Evolutionary conservation across 2,888 invertebrate species (phyloP), one percentile per base, ranked within the genome.

Genomic region (Melanotus villosus): DNA sequence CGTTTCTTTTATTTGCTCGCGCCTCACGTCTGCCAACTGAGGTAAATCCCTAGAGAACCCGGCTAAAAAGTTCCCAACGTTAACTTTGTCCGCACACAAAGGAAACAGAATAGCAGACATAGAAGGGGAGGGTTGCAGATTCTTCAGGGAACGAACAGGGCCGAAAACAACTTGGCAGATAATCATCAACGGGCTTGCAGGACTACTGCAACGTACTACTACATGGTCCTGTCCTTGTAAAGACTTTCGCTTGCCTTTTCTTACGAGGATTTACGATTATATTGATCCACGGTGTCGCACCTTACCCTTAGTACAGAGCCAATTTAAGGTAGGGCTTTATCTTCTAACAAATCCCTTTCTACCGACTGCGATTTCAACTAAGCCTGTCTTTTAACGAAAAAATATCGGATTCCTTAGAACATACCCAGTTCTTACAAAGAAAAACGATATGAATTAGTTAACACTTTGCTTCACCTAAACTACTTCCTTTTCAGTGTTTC

Each of bases 31-130:
- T 74, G 73, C 73, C 77, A 75, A 75, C 76, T 72, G 76, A 75
- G 79, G 79, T 80, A 80, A 81, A 81, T 81, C 82, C 82, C 81
- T 41, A 30, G 80, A 75, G 80, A 81, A 75, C 75, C 75, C 74
- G 76, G 79, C 80, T 80, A 80, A 80, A 81, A 81, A 82, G 80
- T 81, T 81, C 79, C 79, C 75, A 74, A 78, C 81, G 78, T 79
- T 79, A 81, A 80, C 80, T 80, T 81, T 76, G 77, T 79, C 77
- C 75, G 77, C 79, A 77, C 80, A 80, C 80, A 81, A 79, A 80
- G 78, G 78, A 77, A 80, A 77, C 75, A 73, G 74, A 78, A 78
- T 75, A 71, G 77, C 72, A 70, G 72, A 71, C 70, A 67, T 47
- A 71, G 65, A 75, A 75, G 77, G 73, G 73, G 75, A 74, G 65